A percentile compares a stretch with the other conserved stretches of the same genome.
Evolutionary conservation across 2,797 vertebrate genomes (phyloP).

Genomic region (Tapera naevia): DNA sequence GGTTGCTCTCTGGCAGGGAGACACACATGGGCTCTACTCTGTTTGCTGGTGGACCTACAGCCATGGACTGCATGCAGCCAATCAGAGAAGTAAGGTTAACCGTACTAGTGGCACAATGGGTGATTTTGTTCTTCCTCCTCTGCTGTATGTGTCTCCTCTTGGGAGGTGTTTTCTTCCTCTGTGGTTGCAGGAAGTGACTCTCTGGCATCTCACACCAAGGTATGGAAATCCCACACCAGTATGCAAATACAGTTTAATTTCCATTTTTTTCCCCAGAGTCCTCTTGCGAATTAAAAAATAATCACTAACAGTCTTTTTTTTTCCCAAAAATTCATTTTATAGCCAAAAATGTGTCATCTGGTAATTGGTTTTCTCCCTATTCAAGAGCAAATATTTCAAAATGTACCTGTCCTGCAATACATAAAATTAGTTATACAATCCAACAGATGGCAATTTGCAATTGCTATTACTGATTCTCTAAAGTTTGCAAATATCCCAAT

Average conservation of each 20-base stretch:
- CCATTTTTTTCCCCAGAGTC: neutral
- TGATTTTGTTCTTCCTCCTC: too few relatives aligned
- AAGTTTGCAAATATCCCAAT: neutral
- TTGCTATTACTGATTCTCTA: neutral
- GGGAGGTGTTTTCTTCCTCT: too few relatives aligned
- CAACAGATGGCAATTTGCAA: neutral
- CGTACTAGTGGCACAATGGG: too few relatives aligned
- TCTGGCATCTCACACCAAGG: too few relatives aligned
- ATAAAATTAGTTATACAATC: neutral
- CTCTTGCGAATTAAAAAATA: neutral
- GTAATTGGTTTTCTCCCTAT: neutral
- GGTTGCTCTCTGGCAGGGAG: too few relatives aligned
- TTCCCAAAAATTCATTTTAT: neutral
- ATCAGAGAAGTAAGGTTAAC: too few relatives aligned
- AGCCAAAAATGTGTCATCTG: neutral
- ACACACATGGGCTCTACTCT: too few relatives aligned
- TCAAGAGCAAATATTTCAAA: neutral
- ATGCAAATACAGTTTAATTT: neutral
- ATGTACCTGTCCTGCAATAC: neutral
- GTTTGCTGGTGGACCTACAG: too few relatives aligned
- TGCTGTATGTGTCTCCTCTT: too few relatives aligned
- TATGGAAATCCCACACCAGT: too few relatives aligned
- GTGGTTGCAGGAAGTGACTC: too few relatives aligned
- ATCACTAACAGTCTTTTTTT: neutral
- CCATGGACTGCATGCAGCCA: too few relatives aligned